phyloP scores from a whole-genome alignment of 2,888 invertebrate genomes.

The Agrilus biguttatus region DNA sequence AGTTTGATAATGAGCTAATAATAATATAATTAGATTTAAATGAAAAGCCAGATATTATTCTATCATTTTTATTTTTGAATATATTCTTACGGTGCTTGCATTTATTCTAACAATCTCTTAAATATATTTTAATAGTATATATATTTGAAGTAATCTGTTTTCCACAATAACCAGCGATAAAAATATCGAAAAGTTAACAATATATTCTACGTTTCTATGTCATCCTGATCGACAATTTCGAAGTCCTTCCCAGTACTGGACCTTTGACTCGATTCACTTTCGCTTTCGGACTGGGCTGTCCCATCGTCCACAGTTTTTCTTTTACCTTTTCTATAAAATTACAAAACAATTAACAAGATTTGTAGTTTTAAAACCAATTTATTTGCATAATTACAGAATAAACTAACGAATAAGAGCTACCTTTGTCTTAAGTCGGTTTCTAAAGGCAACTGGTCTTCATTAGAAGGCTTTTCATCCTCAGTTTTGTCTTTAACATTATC shows the following conservation, averaged over 20 bases:
- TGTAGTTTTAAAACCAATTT: not conserved
- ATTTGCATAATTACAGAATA: no score
- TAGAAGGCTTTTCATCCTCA: slow-evolving; percentile 25
- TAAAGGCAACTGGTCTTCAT: slow-evolving; percentile 15
- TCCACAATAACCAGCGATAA: no score
- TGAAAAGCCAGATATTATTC: no score
- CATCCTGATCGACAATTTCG: slow-evolving; percentile 68
- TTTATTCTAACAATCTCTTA: no score
- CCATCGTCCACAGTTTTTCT: not conserved
- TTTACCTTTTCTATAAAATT: not conserved
- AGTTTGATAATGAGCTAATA: no score
- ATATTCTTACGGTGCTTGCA: no score
- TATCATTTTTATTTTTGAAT: no score
- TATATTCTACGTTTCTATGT: slow-evolving; percentile 33
- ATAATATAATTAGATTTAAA: no score
- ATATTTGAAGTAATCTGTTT: no score
- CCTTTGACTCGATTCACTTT: slow-evolving; percentile 65
- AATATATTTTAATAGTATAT: no score
- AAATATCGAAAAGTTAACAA: not conserved
- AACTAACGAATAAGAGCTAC: not conserved
- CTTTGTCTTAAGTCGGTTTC: slow-evolving; percentile 10
- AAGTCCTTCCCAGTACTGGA: slow-evolving; percentile 77
- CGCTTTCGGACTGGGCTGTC: slow-evolving; percentile 49
- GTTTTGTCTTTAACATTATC: slow-evolving; percentile 33
- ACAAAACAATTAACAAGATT: not conserved